Percentiles rank a stretch among this genome's conserved stretches.
Conservation (phyloP, 2,797 vertebrate genomes). For the Anisognathus igniventris region DNA sequence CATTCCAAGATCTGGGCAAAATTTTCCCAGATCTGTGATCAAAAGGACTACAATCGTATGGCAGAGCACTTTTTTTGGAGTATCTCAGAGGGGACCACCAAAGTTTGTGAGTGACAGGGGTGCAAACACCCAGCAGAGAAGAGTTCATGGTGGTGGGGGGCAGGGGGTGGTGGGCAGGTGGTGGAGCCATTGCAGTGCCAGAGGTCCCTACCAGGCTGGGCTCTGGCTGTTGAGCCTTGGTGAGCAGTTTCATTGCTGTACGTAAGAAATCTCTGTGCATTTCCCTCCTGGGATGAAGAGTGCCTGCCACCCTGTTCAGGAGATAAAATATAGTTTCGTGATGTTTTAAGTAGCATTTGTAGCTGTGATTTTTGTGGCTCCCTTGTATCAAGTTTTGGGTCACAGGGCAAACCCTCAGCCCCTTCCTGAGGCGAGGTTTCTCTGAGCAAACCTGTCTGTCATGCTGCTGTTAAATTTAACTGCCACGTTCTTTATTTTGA, state of each 20-base stretch:
- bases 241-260: not conserved
- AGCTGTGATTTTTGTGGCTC: not conserved
- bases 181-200: rapidly evolving
- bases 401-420: not conserved
- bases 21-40: not conserved
- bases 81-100: not conserved
- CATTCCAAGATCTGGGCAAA: not conserved
- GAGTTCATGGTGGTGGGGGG: not conserved
- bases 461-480: not conserved
- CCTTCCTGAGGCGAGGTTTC: not conserved
- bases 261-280: not conserved
- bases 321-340: not conserved
- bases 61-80: not conserved
- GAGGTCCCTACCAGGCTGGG: not conserved
- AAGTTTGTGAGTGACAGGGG: not conserved
- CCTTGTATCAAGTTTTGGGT: not conserved
- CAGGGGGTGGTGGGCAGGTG: no score
- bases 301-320: not conserved
- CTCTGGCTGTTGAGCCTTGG: not conserved
- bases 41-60: rapidly evolving
- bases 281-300: not conserved
- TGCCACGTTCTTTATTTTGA: not conserved
- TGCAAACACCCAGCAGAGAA: not conserved
- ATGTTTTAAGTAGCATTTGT: not conserved
- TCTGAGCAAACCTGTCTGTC: not conserved